Base-by-base conservation (phyloP, 2,797 vertebrate genomes). In the Sebastes taczanowskii region DNA sequence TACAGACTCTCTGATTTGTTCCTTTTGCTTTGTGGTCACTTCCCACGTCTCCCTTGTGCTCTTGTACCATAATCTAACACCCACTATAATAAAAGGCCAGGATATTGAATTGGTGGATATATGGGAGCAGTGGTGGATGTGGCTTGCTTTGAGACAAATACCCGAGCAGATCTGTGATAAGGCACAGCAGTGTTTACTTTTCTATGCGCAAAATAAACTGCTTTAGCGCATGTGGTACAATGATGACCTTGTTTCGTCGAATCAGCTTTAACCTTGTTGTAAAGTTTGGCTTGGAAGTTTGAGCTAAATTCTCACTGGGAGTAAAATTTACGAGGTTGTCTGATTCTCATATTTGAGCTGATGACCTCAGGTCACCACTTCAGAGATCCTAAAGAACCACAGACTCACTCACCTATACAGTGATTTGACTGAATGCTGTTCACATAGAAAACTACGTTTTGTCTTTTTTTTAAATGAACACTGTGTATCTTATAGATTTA, bases 11-110 rank as follows among this genome's bases (percentile, higher is more conserved):
- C 75, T 68, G 60, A 86, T 84, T 86, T 80, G 55, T 65, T 81
- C 71, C 77, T 76, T 75, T 81, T 60, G 35, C 80, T 85, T 72
- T 75, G 76, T 67, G 61, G 85, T 80, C 78, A 73, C 83, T 83
- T 86, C 85, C 77, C 81, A 87, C 74, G 58, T 71, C 32, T 87
- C 84, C 77, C 71, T 60, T 70, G 79, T 74, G 79, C 81, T 71
- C 76, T 59, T 77, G 60, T 78, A 80, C 34, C 38, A 61, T 75
- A 79, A 83, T 84, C 78, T 77, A 84, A 88, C 74, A 77, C 67
- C 77, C 78, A 68, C 88, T 38, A 61, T 63, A 83, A 88, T 85
- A 90, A 90, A 89, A 86, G 78, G 42, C 66, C 27, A 20, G 42
- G 59, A 75, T 87, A 83, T 82, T 80, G 83, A 78, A 66, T 30